Evolutionary conservation across 2,797 vertebrate species (phyloP).

Genomic region (Accipiter badius): DNA sequence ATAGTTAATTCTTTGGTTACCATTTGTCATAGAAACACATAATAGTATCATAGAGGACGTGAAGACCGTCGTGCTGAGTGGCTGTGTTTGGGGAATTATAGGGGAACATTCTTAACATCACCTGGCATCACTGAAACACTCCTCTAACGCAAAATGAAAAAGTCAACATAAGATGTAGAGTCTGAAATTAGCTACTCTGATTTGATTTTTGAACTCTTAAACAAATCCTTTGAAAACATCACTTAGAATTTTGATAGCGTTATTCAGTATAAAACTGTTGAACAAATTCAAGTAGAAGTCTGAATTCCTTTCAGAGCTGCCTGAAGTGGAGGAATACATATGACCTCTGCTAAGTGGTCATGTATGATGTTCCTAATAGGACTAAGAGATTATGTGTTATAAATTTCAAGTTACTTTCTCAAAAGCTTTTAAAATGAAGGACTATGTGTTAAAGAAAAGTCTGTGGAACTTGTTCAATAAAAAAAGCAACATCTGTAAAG

Average conservation of each 20-base stretch:
- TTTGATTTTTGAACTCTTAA: background rate
- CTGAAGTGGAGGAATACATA: background rate
- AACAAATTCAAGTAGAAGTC: background rate
- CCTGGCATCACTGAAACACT: background rate
- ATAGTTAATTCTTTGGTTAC: background rate
- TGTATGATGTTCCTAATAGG: background rate
- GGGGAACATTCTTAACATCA: background rate
- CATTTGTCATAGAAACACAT: background rate
- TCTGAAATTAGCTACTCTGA: background rate
- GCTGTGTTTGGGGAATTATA: background rate
- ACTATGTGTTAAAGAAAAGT: background rate
- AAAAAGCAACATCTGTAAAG: background rate
- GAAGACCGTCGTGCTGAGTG: background rate
- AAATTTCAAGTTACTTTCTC: background rate
- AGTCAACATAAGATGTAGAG: background rate
- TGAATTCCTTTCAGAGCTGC: background rate
- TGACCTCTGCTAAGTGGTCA: background rate
- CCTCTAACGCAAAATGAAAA: background rate
- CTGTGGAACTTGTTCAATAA: background rate
- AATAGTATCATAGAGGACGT: background rate
- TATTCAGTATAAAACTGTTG: background rate
- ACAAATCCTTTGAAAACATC: background rate
- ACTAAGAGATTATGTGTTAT: background rate
- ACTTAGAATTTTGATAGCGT: background rate
- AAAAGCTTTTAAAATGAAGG: background rate